Percentiles rank a stretch among this genome's conserved stretches.
These are phyloP conservation scores for Leptobrachium leishanense DNA, from an alignment of 2,113 vertebrate species.

Conservation along the genomic window DNA sequence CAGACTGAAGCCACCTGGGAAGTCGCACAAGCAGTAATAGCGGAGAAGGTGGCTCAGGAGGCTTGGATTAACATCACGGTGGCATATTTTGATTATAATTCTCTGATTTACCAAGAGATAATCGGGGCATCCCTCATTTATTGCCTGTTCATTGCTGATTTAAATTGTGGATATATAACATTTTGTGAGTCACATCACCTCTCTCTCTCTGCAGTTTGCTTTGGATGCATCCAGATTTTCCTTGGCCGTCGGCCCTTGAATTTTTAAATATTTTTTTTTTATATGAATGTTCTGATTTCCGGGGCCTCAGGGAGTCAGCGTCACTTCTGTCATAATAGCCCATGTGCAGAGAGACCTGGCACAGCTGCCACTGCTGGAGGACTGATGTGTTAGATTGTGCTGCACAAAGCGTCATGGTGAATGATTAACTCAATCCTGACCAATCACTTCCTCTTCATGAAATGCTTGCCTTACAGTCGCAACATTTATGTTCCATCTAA, in stretches of 20 bases:
- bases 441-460: too few relatives aligned
- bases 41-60: not conserved
- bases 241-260: conserved; percentile 27
- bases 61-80: not conserved
- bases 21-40: not conserved
- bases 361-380: conserved; percentile 26
- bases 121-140: too few relatives aligned
- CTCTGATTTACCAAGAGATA: too few relatives aligned
- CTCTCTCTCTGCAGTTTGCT: conserved; percentile 25
- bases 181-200: conserved; percentile 17
- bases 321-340: conserved; percentile 34
- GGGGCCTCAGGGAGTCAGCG: conserved; percentile 34
- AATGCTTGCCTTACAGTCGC: too few relatives aligned
- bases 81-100: too few relatives aligned
- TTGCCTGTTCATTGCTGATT: not conserved
- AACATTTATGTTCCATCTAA: too few relatives aligned
- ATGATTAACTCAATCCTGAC: conserved; percentile 10
- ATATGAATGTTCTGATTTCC: conserved; percentile 28
- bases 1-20: not conserved
- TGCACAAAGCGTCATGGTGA: not conserved
- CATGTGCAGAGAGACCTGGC: conserved; percentile 25
- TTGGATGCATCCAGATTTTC: conserved; percentile 24
- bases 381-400: conserved; percentile 5
- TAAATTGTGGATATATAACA: conserved; percentile 16
- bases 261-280: not conserved